A percentile compares a stretch with the other conserved stretches of the same genome.
Conservation (phyloP, 1,140 invertebrate species). For the Lepidotrigona ventralis region DNA sequence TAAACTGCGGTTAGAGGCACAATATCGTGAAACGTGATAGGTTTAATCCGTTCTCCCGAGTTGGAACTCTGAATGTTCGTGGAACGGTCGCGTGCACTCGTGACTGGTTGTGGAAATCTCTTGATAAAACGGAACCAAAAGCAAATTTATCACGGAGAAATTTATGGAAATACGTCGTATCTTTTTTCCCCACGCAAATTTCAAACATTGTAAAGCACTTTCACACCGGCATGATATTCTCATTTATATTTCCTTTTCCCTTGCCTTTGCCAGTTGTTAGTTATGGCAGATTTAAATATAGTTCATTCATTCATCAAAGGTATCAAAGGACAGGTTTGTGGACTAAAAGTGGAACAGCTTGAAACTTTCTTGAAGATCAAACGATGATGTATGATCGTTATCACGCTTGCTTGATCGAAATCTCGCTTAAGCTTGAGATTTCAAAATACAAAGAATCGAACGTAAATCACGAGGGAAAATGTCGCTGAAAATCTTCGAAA, state of each 20-base stretch:
- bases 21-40: conserved; percentile 22
- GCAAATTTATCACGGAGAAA: conserved; percentile 20
- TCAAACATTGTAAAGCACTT: neutral
- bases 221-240: neutral
- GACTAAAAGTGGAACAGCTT: neutral
- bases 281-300: neutral
- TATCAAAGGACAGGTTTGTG: neutral
- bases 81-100: neutral
- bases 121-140: conserved; percentile 5
- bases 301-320: too few relatives aligned
- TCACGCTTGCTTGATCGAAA: neutral
- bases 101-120: conserved; percentile 15
- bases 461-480: too few relatives aligned
- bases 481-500: neutral
- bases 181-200: neutral
- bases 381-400: too few relatives aligned
- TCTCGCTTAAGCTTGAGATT: neutral
- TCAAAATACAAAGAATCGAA: neutral
- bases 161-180: conserved; percentile 30
- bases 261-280: too few relatives aligned
- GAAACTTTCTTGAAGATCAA: neutral
- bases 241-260: neutral
- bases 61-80: neutral
- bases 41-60: neutral
- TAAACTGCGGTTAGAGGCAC: neutral